A percentile compares a stretch with the other conserved stretches of the same genome.
Evolutionary conservation across 2,113 vertebrate genomes (phyloP).

Genomic region (Barnardius zonarius): DNA sequence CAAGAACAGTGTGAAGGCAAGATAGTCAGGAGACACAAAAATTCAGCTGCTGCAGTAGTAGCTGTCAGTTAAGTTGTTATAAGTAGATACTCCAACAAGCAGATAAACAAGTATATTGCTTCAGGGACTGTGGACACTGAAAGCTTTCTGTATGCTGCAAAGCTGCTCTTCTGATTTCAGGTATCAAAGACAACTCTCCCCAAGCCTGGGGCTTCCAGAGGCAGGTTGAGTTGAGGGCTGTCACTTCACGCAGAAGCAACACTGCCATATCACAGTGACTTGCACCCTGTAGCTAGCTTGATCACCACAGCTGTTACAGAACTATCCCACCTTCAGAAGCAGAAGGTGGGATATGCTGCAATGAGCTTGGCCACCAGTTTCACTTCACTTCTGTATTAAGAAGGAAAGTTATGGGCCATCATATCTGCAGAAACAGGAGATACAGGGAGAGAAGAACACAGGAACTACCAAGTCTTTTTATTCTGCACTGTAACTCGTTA

Average conservation of each 20-base stretch:
- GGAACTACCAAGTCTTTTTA: neutral
- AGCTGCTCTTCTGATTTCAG: neutral
- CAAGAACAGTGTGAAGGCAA: accelerated
- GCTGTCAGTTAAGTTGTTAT: neutral
- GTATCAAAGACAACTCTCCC: neutral
- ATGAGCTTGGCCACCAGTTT: neutral
- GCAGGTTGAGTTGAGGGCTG: neutral
- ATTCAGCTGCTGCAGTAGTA: neutral
- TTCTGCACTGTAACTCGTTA: neutral
- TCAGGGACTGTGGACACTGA: neutral
- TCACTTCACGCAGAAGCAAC: neutral
- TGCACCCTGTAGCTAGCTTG: neutral
- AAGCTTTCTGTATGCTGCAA: neutral
- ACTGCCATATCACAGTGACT: neutral
- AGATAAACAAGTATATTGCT: neutral
- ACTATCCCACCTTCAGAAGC: neutral
- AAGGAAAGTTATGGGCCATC: neutral
- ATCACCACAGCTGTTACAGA: neutral
- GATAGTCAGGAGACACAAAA: too few species aligned
- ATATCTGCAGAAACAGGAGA: neutral
- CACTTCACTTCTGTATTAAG: neutral
- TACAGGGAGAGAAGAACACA: neutral
- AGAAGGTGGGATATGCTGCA: neutral
- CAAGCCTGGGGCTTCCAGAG: neutral
- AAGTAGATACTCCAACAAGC: neutral